Base-by-base conservation (phyloP, 2,113 vertebrate species). In the Sinocyclocheilus grahami region DNA sequence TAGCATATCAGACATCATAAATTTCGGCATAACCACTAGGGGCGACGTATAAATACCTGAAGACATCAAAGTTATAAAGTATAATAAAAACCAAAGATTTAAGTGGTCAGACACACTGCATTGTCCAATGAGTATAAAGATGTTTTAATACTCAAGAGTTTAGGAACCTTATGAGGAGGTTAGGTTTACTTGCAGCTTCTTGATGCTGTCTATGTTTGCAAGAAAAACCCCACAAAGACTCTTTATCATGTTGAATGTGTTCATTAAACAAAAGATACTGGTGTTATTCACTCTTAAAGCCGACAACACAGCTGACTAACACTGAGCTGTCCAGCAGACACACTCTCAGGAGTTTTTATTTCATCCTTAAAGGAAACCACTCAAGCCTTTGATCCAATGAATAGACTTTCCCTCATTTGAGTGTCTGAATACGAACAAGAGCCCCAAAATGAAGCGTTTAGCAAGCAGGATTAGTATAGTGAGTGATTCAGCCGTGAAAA, bases 331-430 rank as follows among this genome's bases (percentile, higher is more conserved):
- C 74, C 74, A 77, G 74, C 74, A 77, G 74, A 77, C 74, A 77
- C 42, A 77, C 74, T 53, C 46, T 51, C 74, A 53, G 39, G 11
- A 77, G 42, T 77, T 77, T 77, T 77, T 77, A 53, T 77, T 77
- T 46, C 24, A 1, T 30, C 74, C 46, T 77, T 77, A 77, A 77
- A 77, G 46, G 14, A 77, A 77, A 77, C 12, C 74, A 77, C 74
- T 77, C 74, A 53, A 77, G 74, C 74, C 46, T 77, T 77, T 77
- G 74, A 77, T 77, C 74, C 74, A 77, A 51, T 77, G 74, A 77
- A 77, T 77, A 76, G 74, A 77, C 74, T 30, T 77, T 30, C 42
- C 74, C 46, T 77, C 46, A 77, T 76, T 24, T 77, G 46, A 46
- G 74, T 77, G 42, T 77, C 74, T 53, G 74, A 77, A 77, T 77